Evolutionary conservation across 2,797 vertebrate species (phyloP).

Genomic region (Ctenopoma multispine): DNA sequence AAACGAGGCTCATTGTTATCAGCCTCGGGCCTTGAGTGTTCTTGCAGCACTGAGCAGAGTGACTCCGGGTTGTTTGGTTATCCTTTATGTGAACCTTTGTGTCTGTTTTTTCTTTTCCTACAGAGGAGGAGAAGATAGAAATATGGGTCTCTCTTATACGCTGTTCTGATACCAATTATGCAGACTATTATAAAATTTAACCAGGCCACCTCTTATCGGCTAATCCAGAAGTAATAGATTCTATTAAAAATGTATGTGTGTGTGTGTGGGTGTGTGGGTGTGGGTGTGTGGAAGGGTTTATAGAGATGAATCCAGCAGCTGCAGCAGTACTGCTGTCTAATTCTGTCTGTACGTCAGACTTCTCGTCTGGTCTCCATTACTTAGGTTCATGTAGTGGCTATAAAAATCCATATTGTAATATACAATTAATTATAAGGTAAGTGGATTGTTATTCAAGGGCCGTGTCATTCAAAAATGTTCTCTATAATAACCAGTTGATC

Average conservation of each 20-base stretch:
- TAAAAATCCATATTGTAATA: constrained; percentile 53
- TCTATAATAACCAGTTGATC: constrained; percentile 45
- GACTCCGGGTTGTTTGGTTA: constrained; percentile 73
- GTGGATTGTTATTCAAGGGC: constrained; percentile 61
- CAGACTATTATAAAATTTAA: constrained; percentile 87
- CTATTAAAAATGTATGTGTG: constrained; percentile 88
- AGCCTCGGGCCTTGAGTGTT: constrained; percentile 69
- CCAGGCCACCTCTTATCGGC: constrained; percentile 84
- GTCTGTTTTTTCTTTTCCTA: constrained; percentile 48
- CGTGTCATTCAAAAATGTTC: constrained; percentile 38
- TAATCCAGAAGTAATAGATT: constrained; percentile 90
- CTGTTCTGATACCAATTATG: constrained; percentile 86
- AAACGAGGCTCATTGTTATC: constrained; percentile 81
- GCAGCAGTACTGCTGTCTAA: constrained; percentile 73
- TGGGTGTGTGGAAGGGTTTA: constrained; percentile 32
- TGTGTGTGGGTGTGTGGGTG: constrained; percentile 20
- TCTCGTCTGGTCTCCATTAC: constrained; percentile 74
- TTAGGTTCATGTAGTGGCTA: constrained; percentile 57
- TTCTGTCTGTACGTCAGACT: constrained; percentile 64
- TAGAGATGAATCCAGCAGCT: constrained; percentile 76
- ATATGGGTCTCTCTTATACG: constrained; percentile 74
- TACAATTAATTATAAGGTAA: constrained; percentile 67
- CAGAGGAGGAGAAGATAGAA: constrained; percentile 61
- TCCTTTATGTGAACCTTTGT: constrained; percentile 75
- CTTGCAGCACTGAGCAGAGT: constrained; percentile 56